Base-by-base conservation (phyloP, 2,113 vertebrate species). In the Dryoscopus gambensis region DNA sequence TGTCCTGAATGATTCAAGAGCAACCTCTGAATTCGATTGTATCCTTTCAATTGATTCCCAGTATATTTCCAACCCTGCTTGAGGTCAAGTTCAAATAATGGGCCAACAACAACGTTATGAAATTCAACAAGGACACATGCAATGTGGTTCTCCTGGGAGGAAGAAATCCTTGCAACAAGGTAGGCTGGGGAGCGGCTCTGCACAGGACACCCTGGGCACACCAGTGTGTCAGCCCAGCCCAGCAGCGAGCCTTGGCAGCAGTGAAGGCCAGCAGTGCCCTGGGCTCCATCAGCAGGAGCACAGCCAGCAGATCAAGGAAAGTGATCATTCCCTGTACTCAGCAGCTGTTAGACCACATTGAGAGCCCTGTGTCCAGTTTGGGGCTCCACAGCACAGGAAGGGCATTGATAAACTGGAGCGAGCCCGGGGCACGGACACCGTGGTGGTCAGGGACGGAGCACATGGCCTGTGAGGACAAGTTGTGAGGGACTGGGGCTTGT, bases 1-100 rank as follows among this genome's bases (percentile, higher is more conserved):
- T 69, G 57, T 64, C 63, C 59, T 93, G 81, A 93, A 89, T 77
- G 87, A 96, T 87, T 95, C 87, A 93, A 93, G 25, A 95, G 79
- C 76, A 93, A 90, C 71, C 23, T 73, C 39, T 84, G 81, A 91
- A 93, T 95, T 96, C 77, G 82, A 42, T 89, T 94, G 60, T 65
- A 74, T 35, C 78, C 18, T 79, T 85, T 85, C 70, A 90, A n/a
- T 50, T 90, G 24, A 77, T 92, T 95, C 68, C 39, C 42, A 52
- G 16, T 59, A 0, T 62, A 89, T 70, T 93, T 94, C 52, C 89
- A 89, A 20, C 18, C 15, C 71, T 93, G 67, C 62, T 73, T 86
- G 60, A 94, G 91, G 90, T 96, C 85, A 91, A 53, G 75, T 92
- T 89, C 57, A 69, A 93, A 49, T 56, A 91, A 95, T 16, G 30